Percentiles rank a stretch among this genome's conserved stretches.
phyloP scores from a whole-genome alignment of 2,113 vertebrate genomes.

The Onychorhynchus coronatus region DNA sequence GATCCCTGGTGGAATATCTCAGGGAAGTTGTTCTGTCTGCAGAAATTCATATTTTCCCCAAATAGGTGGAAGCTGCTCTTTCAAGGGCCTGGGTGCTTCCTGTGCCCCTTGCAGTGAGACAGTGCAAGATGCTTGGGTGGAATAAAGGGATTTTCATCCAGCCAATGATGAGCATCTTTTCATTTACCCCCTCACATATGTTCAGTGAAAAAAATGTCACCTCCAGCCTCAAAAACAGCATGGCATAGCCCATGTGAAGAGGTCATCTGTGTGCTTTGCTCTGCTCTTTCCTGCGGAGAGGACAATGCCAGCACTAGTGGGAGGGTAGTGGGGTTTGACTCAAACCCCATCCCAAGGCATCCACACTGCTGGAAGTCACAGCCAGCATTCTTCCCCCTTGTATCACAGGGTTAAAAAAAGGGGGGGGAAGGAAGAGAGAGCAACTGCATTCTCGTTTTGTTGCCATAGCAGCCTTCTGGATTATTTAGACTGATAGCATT shows the following conservation, averaged over 20 bases:
- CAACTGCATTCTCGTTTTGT: conserved; percentile 4
- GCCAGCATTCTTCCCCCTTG: not conserved
- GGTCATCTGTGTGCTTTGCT: not conserved
- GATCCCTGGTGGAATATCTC: not conserved
- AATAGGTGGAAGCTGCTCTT: not conserved
- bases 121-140: fast-evolving
- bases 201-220: not conserved
- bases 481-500: conserved; percentile 61
- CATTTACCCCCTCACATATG: too few species aligned
- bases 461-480: conserved; percentile 64
- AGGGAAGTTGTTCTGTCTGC: not conserved
- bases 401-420: not conserved
- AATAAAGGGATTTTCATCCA: not conserved
- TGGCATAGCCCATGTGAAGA: fast-evolving
- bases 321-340: not conserved
- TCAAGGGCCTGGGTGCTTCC: not conserved
- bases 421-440: not conserved
- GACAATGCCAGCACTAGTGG: not conserved
- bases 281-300: not conserved
- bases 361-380: not conserved
- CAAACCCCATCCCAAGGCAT: not conserved
- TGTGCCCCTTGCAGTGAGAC: too few species aligned
- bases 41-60: not conserved
- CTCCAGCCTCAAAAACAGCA: not conserved
- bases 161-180: not conserved